Evolutionary conservation across 2,113 vertebrate genomes (phyloP).

Genomic region (Chamaetylas fuelleborni): DNA sequence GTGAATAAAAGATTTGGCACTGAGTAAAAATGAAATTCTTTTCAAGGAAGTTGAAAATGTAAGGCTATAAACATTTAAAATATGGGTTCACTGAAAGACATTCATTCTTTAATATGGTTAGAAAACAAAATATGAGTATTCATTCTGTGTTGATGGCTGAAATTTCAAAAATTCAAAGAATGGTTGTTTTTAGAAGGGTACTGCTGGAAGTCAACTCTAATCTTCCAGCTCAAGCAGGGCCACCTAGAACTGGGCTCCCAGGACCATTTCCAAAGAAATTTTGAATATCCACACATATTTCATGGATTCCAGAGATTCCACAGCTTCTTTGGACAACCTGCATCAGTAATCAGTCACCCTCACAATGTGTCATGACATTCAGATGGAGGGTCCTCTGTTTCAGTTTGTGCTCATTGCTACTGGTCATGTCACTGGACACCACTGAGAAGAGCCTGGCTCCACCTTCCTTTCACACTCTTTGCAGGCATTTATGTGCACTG

Average conservation of each 20-base stretch:
- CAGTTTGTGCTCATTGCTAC: not conserved
- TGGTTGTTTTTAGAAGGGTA: not conserved
- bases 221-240: not conserved
- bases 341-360: not conserved
- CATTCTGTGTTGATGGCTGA: not conserved
- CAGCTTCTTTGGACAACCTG: not conserved
- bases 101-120: not conserved
- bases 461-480: not conserved
- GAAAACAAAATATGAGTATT: not conserved
- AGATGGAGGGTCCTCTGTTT: not conserved
- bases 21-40: not conserved
- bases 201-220: not conserved
- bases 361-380: not conserved
- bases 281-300: not conserved
- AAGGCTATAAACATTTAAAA: not conserved
- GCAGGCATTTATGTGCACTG: not conserved
- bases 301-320: not conserved
- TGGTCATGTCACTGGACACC: not conserved
- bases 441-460: not conserved
- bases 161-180: not conserved
- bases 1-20: not conserved
- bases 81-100: not conserved
- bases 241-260: rapidly evolving
- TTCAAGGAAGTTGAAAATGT: not conserved
- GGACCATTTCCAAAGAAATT: not conserved